phyloP scores from a whole-genome alignment of 2,888 invertebrate genomes.

The Agriotes lineatus region DNA sequence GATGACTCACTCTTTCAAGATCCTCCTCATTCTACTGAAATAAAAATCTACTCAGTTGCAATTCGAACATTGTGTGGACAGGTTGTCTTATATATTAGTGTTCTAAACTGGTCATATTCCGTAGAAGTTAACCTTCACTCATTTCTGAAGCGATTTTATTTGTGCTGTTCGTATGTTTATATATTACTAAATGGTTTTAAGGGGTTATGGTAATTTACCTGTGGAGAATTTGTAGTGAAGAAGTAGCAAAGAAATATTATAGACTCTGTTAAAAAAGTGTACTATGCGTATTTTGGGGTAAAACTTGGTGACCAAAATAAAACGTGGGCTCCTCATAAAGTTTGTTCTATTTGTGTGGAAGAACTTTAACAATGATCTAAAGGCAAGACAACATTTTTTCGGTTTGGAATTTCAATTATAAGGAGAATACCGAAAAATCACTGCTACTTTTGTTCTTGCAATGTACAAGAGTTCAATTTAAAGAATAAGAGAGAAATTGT shows the following conservation, averaged over 20 bases:
- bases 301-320: constrained; percentile 48
- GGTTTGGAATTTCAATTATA: constrained; percentile 46
- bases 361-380: constrained; percentile 46
- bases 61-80: too few species aligned
- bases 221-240: neutral
- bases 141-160: too few species aligned
- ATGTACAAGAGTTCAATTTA: neutral
- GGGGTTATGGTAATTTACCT: neutral
- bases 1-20: too few species aligned
- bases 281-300: constrained; percentile 47
- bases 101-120: too few species aligned
- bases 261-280: constrained; percentile 45
- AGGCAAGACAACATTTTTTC: constrained; percentile 38
- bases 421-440: constrained; percentile 48
- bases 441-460: constrained; percentile 30
- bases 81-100: too few species aligned
- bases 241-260: neutral
- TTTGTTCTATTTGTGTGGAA: constrained; percentile 43
- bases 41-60: too few species aligned
- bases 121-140: too few species aligned
- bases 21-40: too few species aligned
- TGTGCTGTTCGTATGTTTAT: too few species aligned
- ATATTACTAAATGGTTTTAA: neutral
- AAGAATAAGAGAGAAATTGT: neutral
- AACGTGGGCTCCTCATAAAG: constrained; percentile 47